These are phyloP conservation scores for Euzophera pinguis DNA, from an alignment of 2,888 invertebrate species.

Conservation along the genomic window DNA sequence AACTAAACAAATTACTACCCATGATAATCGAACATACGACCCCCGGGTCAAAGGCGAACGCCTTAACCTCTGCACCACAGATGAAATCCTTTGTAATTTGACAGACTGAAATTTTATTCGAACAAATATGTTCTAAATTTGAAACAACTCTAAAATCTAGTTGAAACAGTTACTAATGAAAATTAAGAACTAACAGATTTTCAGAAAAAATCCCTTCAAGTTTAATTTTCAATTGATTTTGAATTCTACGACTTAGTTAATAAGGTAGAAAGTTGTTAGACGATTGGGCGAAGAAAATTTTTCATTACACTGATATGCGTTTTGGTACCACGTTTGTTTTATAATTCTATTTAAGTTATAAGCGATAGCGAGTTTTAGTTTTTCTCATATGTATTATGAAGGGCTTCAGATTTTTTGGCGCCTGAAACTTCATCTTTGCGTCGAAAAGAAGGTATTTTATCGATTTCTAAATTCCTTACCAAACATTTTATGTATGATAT, in stretches of 20 bases:
- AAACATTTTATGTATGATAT: too few species aligned
- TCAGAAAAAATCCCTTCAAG: background rate
- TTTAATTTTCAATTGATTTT: background rate
- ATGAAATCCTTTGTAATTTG: too few species aligned
- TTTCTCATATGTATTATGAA: too few species aligned
- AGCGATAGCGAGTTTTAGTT: background rate
- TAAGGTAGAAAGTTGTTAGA: constrained; percentile 31
- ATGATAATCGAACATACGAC: too few species aligned
- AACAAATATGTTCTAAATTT: background rate
- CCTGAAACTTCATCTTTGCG: too few species aligned
- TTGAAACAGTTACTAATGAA: constrained; percentile 3
- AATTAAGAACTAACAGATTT: background rate
- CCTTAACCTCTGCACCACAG: too few species aligned
- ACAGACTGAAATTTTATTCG: too few species aligned
- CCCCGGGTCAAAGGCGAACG: too few species aligned
- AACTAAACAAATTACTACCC: too few species aligned
- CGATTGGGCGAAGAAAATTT: constrained; percentile 33
- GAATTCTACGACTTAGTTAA: constrained; percentile 5
- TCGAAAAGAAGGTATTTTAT: too few species aligned
- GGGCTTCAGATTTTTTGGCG: too few species aligned
- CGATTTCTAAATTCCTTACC: too few species aligned
- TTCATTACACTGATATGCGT: constrained; percentile 51
- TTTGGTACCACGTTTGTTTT: constrained; percentile 51
- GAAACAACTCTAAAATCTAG: background rate
- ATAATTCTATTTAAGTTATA: constrained; percentile 31